Evolutionary conservation across 2,113 vertebrate genomes (phyloP).

Genomic region (Malurus melanocephalus): DNA sequence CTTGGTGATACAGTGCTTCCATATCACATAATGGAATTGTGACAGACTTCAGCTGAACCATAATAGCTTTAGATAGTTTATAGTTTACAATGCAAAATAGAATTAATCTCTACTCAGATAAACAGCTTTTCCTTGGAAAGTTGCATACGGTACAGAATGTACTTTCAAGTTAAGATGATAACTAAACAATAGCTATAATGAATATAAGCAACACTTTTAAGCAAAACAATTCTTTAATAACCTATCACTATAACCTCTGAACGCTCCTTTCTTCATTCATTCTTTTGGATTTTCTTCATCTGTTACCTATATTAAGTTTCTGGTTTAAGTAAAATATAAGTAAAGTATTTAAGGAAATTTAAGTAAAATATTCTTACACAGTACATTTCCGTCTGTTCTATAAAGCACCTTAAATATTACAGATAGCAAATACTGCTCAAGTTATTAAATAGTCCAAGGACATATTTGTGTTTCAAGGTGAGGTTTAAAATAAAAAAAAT

Average conservation of each 20-base stretch:
- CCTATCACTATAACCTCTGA: not conserved
- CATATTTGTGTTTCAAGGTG: not conserved
- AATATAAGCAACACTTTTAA: not conserved
- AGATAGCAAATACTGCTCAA: not conserved
- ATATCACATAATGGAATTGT: not conserved
- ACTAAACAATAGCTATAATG: not conserved
- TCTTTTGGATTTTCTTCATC: not conserved
- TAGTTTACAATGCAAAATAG: not conserved
- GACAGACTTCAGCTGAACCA: not conserved
- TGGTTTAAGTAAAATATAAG: not conserved
- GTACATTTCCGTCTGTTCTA: not conserved
- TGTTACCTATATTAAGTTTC: not conserved
- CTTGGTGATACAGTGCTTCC: not conserved
- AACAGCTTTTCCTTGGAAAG: not conserved
- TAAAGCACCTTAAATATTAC: not conserved
- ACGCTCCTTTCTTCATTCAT: not conserved
- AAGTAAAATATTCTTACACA: not conserved
- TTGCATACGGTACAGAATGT: not conserved
- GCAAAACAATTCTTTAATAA: not conserved
- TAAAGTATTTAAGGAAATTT: not conserved
- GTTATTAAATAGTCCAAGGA: not conserved
- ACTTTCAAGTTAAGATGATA: not conserved
- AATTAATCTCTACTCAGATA: not conserved
- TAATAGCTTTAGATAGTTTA: not conserved
- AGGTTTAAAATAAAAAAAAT: not conserved